Percentiles rank a stretch among this genome's conserved stretches.
These are phyloP conservation scores for Mechanitis messenoides DNA, from an alignment of 2,888 invertebrate species.

Conservation along the genomic window DNA sequence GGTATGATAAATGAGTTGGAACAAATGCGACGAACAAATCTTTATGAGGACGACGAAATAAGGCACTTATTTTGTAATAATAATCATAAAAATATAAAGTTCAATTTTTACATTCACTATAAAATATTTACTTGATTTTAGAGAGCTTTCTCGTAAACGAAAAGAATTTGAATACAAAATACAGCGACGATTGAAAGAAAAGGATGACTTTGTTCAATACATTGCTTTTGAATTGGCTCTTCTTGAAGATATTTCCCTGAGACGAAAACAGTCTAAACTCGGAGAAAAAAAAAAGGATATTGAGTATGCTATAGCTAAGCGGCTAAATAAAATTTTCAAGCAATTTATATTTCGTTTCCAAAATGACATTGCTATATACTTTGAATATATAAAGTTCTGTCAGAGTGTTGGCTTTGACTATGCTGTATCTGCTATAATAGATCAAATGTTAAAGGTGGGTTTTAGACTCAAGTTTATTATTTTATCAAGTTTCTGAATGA, in stretches of 20 bases:
- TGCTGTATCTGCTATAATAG: slow-evolving; percentile 75
- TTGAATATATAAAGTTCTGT: slow-evolving; percentile 87
- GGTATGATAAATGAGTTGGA: slow-evolving; percentile 88
- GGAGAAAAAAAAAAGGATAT: slow-evolving; percentile 79
- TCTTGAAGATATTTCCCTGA: slow-evolving; percentile 78
- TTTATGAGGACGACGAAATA: slow-evolving; percentile 83
- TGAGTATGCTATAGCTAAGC: slow-evolving; percentile 81
- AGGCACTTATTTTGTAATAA: slow-evolving; percentile 62
- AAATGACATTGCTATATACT: slow-evolving; percentile 84
- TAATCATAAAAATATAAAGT: neutral
- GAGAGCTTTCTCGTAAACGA: slow-evolving; percentile 81
- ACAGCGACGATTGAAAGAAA: slow-evolving; percentile 79
- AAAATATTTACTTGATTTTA: slow-evolving; percentile 44
- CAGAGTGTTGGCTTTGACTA: slow-evolving; percentile 77
- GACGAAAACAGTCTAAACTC: slow-evolving; percentile 76
- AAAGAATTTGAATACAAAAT: slow-evolving; percentile 85
- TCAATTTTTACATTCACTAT: neutral
- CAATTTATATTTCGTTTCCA: slow-evolving; percentile 82
- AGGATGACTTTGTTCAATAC: slow-evolving; percentile 83
- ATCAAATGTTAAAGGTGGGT: slow-evolving; percentile 78
- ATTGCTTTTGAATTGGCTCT: slow-evolving; percentile 83
- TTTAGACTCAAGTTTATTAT: neutral
- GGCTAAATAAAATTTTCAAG: slow-evolving; percentile 84
- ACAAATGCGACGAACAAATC: slow-evolving; percentile 82
- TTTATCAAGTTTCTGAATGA: no score